Conservation (phyloP, 2,888 invertebrate species). For the Seira ritae region DNA sequence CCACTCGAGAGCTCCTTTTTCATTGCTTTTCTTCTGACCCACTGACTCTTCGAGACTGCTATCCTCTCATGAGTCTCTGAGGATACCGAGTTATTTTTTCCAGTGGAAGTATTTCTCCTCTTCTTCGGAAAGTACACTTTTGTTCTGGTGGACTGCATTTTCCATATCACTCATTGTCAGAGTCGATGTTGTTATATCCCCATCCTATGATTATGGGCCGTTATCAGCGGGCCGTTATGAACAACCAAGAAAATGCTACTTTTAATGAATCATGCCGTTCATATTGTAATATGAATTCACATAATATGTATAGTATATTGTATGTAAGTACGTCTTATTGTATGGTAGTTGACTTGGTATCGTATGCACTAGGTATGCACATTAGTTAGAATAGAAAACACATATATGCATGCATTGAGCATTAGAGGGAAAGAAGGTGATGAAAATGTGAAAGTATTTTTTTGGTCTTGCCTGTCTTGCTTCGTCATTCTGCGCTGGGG, state of each 20-base stretch:
- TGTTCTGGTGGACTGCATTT: no score
- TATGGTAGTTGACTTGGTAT: no score
- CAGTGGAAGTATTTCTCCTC: neutral
- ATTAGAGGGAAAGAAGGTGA: neutral
- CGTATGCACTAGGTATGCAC: neutral
- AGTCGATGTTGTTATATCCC: neutral
- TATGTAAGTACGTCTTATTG: no score
- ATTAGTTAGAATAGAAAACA: neutral
- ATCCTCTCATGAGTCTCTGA: neutral
- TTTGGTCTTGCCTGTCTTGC: constrained; percentile 20
- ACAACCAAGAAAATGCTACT: no score
- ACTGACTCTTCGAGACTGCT: neutral
- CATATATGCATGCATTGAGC: neutral
- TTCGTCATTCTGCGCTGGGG: constrained; percentile 43
- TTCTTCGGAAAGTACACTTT: neutral
- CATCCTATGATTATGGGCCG: neutral
- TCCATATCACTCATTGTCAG: no score
- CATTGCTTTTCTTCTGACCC: neutral
- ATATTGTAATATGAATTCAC: no score
- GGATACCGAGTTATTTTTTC: neutral
- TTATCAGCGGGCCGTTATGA: neutral
- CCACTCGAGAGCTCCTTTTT: neutral
- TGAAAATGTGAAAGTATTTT: neutral
- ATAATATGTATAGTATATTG: no score
- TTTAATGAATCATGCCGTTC: no score